Evolutionary conservation across 2,797 vertebrate species (phyloP), one percentile per base, ranked within the genome.

Genomic region (Lithobates pipiens): DNA sequence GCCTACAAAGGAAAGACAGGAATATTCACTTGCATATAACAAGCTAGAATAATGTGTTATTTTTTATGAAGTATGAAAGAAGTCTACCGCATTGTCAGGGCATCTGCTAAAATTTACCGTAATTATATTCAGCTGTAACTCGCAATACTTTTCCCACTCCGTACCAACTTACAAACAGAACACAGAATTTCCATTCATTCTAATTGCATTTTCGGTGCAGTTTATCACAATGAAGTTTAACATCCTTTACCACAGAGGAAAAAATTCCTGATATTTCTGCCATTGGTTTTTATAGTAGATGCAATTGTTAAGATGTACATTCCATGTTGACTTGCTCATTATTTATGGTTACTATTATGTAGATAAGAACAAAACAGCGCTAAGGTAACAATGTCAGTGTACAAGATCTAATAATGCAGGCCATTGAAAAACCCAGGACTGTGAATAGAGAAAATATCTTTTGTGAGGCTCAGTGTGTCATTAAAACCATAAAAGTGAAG

Each of bases 331-430:
- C 79, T 81, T n/a, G 23, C 57, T 81, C 69, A 81, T 81, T 81
- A 72, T 69, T 81, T 81, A 81, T 63, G 34, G 50, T 70, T 73
- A 68, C 32, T 50, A 81, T 81, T 81, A 81, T 72, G 69, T 27
- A 81, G 79, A 81, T 73, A 81, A 81, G 79, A 81, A 81, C 71
- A 81, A 81, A 39, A 70, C 79, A 81, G 70, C 29, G 18, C n/a
- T 27, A 57, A 39, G 36, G 23, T 39, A 39, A 73, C 50, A 81
- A 81, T 81, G 50, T n/a, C 15, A 72, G 32, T 32, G 29, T 27
- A 73, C 57, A 27, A 72, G 46, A 81, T 50, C 79, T 27, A 73
- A 81, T 81, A 72, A 42, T 65, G n/a, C 7, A 65, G n/a, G 61
- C 61, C 5, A 23, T 65, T 65, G 61, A 65, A 25, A 65, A 65